Conservation (phyloP, 2,113 vertebrate species). For the Neolamprologus falcicula region DNA sequence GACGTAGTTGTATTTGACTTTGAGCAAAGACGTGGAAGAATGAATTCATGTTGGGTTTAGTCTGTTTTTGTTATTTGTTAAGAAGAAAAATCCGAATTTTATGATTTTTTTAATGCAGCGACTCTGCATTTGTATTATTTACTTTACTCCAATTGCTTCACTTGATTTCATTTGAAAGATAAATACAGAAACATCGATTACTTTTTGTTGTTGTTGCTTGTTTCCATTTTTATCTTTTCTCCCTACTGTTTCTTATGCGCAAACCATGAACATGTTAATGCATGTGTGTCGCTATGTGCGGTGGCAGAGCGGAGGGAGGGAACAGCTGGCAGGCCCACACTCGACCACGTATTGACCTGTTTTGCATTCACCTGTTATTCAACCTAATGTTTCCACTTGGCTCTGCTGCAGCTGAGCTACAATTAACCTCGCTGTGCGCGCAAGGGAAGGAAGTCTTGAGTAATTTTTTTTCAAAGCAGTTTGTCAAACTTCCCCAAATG, state of each 20-base stretch:
- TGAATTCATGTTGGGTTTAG: neutral
- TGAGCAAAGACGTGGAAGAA: fast-evolving
- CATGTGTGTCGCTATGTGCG: neutral
- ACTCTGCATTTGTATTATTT: neutral
- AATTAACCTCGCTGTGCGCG: constrained; percentile 43
- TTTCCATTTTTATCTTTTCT: neutral
- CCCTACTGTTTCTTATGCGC: neutral
- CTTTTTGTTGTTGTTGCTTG: neutral
- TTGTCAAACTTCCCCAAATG: constrained; percentile 33
- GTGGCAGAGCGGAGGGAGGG: constrained; percentile 13
- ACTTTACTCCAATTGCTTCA: neutral
- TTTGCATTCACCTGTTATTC: constrained; percentile 70
- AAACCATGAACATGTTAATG: neutral
- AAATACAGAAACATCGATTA: neutral
- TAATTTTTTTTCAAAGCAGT: constrained; percentile 31
- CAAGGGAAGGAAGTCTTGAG: constrained; percentile 20
- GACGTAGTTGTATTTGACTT: neutral
- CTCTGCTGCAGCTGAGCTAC: constrained; percentile 38
- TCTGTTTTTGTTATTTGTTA: neutral
- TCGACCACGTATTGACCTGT: constrained; percentile 62
- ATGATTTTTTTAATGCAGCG: neutral
- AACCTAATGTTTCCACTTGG: constrained; percentile 62
- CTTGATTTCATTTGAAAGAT: neutral
- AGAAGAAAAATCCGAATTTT: neutral
- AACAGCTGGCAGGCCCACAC: constrained; percentile 64